Evolutionary conservation across 2,888 invertebrate species (phyloP).

Genomic region (Merodon equestris): DNA sequence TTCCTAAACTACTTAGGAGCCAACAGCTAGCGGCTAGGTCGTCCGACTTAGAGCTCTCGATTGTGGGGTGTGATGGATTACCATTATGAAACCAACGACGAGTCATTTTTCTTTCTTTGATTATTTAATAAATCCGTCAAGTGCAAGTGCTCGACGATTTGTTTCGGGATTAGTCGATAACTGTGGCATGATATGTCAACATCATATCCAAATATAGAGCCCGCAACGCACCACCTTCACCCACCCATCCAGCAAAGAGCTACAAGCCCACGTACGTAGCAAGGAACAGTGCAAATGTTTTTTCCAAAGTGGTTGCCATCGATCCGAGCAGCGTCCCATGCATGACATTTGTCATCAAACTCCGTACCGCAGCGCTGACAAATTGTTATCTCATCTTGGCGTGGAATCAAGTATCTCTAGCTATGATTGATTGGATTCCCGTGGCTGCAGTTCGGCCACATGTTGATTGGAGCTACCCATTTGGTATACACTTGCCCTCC

Average conservation of each 20-base stretch:
- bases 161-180: slow-evolving; percentile 52
- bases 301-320: slow-evolving; percentile 26
- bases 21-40: too few relatives aligned
- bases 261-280: slow-evolving; percentile 3
- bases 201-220: slow-evolving; percentile 33
- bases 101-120: slow-evolving; percentile 51
- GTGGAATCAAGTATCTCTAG: slow-evolving; percentile 56
- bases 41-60: slow-evolving; percentile 42
- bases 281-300: neutral
- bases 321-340: slow-evolving; percentile 40
- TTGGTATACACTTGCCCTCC: neutral
- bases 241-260: slow-evolving; percentile 37
- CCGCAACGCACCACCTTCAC: slow-evolving; percentile 36
- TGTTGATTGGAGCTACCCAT: slow-evolving; percentile 49
- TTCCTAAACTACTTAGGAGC: too few relatives aligned
- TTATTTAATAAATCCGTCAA: slow-evolving; percentile 66
- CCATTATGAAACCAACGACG: slow-evolving; percentile 14
- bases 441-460: slow-evolving; percentile 50
- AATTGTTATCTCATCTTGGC: slow-evolving; percentile 66
- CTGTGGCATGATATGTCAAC: slow-evolving; percentile 20
- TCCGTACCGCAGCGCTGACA: slow-evolving; percentile 59
- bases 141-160: slow-evolving; percentile 58
- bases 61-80: slow-evolving; percentile 61
- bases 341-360: slow-evolving; percentile 55
- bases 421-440: slow-evolving; percentile 66